Evolutionary conservation across 2,113 vertebrate genomes (phyloP).

Genomic region (Oreochromis tanganicae): DNA sequence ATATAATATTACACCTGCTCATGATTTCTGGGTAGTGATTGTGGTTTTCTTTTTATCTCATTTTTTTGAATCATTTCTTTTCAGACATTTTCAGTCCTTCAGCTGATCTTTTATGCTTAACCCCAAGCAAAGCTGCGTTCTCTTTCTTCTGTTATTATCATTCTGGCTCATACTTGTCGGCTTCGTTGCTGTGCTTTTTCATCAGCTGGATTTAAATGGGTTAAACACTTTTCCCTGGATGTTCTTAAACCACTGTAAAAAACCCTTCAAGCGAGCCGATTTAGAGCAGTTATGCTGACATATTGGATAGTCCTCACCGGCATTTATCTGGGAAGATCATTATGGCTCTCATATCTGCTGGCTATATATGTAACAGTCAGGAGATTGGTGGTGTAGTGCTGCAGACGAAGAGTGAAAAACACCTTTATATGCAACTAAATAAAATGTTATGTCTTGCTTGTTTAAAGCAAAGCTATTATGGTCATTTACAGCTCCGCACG

Average conservation of each 20-base stretch:
- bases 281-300: background rate
- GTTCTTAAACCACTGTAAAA: background rate
- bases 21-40: background rate
- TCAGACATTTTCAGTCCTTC: background rate
- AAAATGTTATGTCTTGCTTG: background rate
- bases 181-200: background rate
- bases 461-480: background rate
- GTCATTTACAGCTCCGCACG: background rate
- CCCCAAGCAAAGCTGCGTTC: fast-evolving
- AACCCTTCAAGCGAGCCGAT: background rate
- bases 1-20: conserved; percentile 75
- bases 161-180: background rate
- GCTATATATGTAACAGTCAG: background rate
- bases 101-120: background rate
- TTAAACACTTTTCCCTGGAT: background rate
- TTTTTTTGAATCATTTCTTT: background rate
- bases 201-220: background rate
- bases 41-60: background rate
- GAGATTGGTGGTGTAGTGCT: background rate
- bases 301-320: background rate
- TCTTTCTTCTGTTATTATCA: background rate
- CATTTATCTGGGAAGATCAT: background rate
- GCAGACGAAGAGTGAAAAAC: background rate
- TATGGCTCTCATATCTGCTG: background rate
- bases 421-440: background rate